Evolutionary conservation across 2,113 vertebrate genomes (phyloP), one percentile per base, ranked within the genome.

Genomic region (Vimba vimba): DNA sequence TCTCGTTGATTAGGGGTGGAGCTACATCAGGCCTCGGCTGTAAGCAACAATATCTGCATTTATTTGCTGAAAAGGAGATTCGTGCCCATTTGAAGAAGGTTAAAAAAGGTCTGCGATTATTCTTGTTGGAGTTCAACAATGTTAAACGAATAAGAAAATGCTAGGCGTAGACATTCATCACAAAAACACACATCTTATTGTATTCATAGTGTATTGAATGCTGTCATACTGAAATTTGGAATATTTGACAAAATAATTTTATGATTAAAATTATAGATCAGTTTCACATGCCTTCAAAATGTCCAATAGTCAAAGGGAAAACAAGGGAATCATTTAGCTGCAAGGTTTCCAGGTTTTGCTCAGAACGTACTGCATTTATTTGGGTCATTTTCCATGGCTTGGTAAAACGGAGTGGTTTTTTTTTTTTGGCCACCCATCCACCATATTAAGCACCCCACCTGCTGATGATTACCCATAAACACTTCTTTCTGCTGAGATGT

Each of bases 401-500:
- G 75, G 79, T 52, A 87, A 85, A 87, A 90, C 77, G 47, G 85
- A 79, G 33, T 79, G 68, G 36, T 23, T 52, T 85, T 82, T 30
- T 30, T 88, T 88, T 88, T 88, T 88, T 88, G 86, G 86, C 68
- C 64, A 85, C 64, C 62, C 76, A 60, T 79, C 33, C 83, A 68
- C 57, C 87, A 83, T 85, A 88, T 88, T 90, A 90, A 90, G 86
- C 91, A 91, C 36, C 83, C 93, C 94, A 95, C 94, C 94, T 95
- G 94, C 93, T 87, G 92, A 88, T 93, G 90, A 93, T 93, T 88
- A 88, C 91, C 87, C 76, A 88, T 90, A 93, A 93, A 94, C 93
- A 94, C 90, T 92, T 79, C 88, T 93, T 93, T 92, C 92, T 94
- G 88, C 91, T 60, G 91, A 91, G 90, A 92, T 66, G 84, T 90